Conservation (phyloP, 2,113 vertebrate genomes). For the Pseudopodoces humilis region DNA sequence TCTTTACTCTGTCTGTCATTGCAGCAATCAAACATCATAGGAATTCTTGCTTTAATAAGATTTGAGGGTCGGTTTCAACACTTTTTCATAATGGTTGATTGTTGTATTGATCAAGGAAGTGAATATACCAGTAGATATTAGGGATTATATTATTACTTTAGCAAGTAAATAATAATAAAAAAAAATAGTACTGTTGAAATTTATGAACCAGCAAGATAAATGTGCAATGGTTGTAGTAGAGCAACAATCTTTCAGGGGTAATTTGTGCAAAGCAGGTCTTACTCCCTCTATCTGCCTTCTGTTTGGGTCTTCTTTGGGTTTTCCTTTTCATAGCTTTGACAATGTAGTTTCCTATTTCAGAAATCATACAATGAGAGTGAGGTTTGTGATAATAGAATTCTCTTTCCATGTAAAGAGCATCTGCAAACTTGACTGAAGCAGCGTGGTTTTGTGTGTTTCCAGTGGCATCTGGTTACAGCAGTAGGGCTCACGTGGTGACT, state of each 20-base stretch:
- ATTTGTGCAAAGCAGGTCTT: not conserved
- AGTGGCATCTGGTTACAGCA: not conserved
- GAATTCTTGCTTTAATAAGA: not conserved
- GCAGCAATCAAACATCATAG: not conserved
- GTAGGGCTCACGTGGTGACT: not conserved
- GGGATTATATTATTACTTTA: not conserved
- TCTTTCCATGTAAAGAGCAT: not conserved
- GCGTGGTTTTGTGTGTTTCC: not conserved
- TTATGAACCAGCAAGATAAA: not conserved
- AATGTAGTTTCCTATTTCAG: not conserved
- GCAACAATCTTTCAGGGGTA: not conserved
- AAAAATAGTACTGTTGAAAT: not conserved
- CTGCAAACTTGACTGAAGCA: not conserved
- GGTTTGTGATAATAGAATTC: not conserved
- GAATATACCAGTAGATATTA: not conserved
- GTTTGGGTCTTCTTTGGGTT: not conserved
- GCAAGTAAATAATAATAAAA: not conserved
- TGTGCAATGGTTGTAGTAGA: not conserved
- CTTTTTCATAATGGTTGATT: not conserved
- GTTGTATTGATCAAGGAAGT: not conserved
- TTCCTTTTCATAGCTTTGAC: not conserved
- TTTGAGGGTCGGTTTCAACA: not conserved
- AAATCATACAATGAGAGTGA: not conserved
- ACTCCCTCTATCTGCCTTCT: not conserved
- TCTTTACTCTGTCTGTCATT: not conserved